These are phyloP conservation scores for Periophthalmus modestus DNA, from an alignment of 2,113 vertebrate genomes.

Conservation along the genomic window DNA sequence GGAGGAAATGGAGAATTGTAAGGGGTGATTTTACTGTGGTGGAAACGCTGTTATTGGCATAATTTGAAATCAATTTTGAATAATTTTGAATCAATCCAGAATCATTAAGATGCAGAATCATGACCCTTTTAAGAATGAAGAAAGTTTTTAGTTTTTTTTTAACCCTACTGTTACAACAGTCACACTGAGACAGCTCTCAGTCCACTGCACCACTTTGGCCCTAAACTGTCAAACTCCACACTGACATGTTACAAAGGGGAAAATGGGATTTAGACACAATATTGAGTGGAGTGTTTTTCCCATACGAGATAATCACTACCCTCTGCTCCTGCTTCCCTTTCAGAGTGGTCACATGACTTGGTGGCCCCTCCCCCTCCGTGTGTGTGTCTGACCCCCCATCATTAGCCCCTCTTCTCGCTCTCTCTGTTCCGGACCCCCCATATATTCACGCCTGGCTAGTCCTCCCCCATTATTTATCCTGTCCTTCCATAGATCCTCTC, in stretches of 20 bases:
- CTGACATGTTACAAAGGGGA: not conserved
- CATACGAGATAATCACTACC: slow-evolving; percentile 1
- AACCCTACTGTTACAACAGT: too few species aligned
- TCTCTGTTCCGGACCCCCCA: not conserved
- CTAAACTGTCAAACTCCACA: not conserved
- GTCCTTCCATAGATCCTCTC: not conserved
- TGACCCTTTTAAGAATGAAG: too few species aligned
- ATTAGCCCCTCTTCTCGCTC: not conserved
- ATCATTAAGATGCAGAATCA: too few species aligned
- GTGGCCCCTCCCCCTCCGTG: not conserved
- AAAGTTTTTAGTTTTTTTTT: too few species aligned
- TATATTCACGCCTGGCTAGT: not conserved
- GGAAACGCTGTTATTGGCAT: too few species aligned
- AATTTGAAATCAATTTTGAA: too few species aligned
- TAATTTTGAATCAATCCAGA: too few species aligned
- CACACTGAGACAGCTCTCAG: not conserved
- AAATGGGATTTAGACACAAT: not conserved
- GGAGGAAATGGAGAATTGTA: too few species aligned
- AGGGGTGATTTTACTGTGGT: too few species aligned
- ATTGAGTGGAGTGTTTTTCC: not conserved
- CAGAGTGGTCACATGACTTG: not conserved
- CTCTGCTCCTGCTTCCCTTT: not conserved
- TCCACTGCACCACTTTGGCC: not conserved
- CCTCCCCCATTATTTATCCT: slow-evolving; percentile 4
- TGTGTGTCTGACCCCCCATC: slow-evolving; percentile 4